phyloP scores from a whole-genome alignment of 2,888 invertebrate genomes.

The Sarcophaga caerulescens region DNA sequence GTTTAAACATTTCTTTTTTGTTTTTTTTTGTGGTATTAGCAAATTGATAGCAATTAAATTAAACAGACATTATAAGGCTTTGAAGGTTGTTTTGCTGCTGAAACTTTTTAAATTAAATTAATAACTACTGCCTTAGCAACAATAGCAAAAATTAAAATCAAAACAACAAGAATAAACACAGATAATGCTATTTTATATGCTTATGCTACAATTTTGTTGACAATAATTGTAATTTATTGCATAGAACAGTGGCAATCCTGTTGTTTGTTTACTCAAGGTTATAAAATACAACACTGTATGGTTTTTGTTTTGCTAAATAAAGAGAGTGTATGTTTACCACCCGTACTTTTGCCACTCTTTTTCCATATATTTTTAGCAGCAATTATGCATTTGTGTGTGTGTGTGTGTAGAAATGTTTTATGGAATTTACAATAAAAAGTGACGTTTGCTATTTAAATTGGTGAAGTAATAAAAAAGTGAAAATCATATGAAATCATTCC shows the following conservation, averaged over 20 bases:
- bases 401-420: neutral
- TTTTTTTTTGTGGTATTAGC: neutral
- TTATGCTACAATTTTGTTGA: too few species aligned
- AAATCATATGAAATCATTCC: neutral
- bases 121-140: neutral
- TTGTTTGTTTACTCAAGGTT: conserved; percentile 31
- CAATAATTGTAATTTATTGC: too few species aligned
- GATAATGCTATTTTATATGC: too few species aligned
- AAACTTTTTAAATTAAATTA: too few species aligned
- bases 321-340: neutral
- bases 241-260: conserved; percentile 27
- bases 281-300: conserved; percentile 46
- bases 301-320: conserved; percentile 11
- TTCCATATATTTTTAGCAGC: neutral
- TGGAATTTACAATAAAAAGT: conserved; percentile 29
- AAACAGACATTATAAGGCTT: neutral
- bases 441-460: conserved; percentile 22
- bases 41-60: neutral
- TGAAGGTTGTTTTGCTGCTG: neutral
- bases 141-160: neutral
- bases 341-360: neutral
- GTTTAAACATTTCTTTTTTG: neutral
- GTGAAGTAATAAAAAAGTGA: conserved; percentile 36
- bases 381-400: neutral
- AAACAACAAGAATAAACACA: too few species aligned